A percentile compares a stretch with the other conserved stretches of the same genome.
phyloP scores from a whole-genome alignment of 2,113 vertebrate species.

The Genyomyrus donnyi region DNA sequence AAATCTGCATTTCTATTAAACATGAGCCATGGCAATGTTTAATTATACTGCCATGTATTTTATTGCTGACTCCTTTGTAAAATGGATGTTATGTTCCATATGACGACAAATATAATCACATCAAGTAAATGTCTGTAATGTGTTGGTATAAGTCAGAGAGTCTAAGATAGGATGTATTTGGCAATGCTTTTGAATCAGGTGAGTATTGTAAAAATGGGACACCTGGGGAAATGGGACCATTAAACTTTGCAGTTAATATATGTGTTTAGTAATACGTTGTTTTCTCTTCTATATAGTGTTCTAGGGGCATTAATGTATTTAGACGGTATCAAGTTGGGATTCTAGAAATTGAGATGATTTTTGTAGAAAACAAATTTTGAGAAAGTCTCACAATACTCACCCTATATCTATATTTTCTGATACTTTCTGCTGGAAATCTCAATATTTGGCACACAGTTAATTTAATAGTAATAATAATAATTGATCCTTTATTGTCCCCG shows the following conservation, averaged over 20 bases:
- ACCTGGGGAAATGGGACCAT: no score
- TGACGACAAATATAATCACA: not conserved
- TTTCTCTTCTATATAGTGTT: no score
- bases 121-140: not conserved
- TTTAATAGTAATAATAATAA: not conserved
- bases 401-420: not conserved
- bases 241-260: no score
- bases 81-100: not conserved
- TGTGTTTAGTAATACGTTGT: no score
- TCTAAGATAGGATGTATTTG: not conserved
- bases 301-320: no score
- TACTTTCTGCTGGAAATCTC: not conserved
- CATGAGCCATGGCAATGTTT: not conserved
- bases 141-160: not conserved
- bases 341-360: no score
- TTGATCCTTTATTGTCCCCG: no score
- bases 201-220: no score
- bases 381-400: no score
- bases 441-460: not conserved
- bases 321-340: no score
- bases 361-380: no score
- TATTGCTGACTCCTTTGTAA: not conserved
- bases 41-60: not conserved
- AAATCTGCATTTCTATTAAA: not conserved
- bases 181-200: not conserved